phyloP scores from a whole-genome alignment of 2,113 vertebrate genomes.

The Trichomycterus rosablanca region DNA sequence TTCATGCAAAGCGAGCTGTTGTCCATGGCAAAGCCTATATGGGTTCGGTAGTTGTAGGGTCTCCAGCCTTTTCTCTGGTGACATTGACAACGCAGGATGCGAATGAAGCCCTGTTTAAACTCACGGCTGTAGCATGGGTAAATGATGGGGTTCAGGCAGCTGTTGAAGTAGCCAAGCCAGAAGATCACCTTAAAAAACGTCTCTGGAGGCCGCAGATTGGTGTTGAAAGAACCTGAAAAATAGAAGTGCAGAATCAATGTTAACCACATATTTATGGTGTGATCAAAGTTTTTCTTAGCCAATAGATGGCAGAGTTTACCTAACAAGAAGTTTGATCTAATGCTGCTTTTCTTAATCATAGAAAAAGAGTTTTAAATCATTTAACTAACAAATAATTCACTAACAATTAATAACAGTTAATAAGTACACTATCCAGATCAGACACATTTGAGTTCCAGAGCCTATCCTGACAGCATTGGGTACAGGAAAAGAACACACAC shows the following conservation, averaged over 20 bases:
- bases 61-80: constrained; percentile 76
- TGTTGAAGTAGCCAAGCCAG: constrained; percentile 98
- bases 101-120: constrained; percentile 94
- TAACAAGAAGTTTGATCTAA: constrained; percentile 4
- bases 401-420: too few relatives aligned
- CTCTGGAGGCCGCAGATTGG: constrained; percentile 79
- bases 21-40: constrained; percentile 73
- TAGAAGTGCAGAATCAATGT: neutral
- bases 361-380: too few relatives aligned
- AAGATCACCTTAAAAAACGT: constrained; percentile 91
- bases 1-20: constrained; percentile 80
- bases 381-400: too few relatives aligned
- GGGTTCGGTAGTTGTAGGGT: constrained; percentile 83
- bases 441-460: too few relatives aligned
- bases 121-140: constrained; percentile 97
- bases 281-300: constrained; percentile 16
- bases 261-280: neutral
- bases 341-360: too few relatives aligned
- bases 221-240: constrained; percentile 83
- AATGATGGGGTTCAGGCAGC: constrained; percentile 96
- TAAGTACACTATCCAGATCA: too few relatives aligned
- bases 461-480: too few relatives aligned
- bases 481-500: too few relatives aligned
- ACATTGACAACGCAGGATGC: constrained; percentile 85
- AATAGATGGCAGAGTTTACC: constrained; percentile 39